Conservation (phyloP, 1,140 invertebrate species). For the Drosophila willistoni region DNA sequence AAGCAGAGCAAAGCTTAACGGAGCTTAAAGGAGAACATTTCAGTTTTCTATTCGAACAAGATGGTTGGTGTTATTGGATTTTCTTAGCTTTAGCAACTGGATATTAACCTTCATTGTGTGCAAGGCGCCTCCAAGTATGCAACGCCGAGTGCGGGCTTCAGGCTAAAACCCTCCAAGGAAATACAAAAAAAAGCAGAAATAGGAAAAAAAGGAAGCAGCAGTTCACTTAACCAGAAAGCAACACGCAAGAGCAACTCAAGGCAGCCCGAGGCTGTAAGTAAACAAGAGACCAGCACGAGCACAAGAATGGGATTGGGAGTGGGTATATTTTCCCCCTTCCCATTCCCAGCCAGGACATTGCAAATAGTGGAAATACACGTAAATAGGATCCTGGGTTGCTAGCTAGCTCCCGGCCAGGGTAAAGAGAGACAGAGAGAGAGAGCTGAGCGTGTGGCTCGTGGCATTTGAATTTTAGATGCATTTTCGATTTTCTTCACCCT, state of each 20-base stretch:
- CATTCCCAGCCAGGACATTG: slow-evolving; percentile 63
- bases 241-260: slow-evolving; percentile 67
- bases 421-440: slow-evolving; percentile 29
- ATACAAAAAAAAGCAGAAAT: not conserved
- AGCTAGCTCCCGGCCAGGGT: slow-evolving; percentile 9
- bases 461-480: slow-evolving; percentile 73
- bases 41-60: not conserved
- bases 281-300: slow-evolving; percentile 40
- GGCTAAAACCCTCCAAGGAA: slow-evolving; percentile 4
- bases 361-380: slow-evolving; percentile 44
- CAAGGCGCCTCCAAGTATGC: slow-evolving; percentile 43
- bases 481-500: slow-evolving; percentile 66
- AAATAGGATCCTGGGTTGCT: not conserved
- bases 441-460: slow-evolving; percentile 24
- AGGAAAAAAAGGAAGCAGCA: slow-evolving; percentile 48
- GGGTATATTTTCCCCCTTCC: not conserved
- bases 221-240: slow-evolving; percentile 76
- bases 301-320: slow-evolving; percentile 27
- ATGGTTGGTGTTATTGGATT: slow-evolving; percentile 2
- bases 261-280: slow-evolving; percentile 50
- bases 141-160: slow-evolving; percentile 10
- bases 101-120: slow-evolving; percentile 41
- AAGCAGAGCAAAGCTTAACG: not conserved
- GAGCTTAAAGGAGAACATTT: not conserved
- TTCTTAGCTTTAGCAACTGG: not conserved